These are phyloP conservation scores for Apotomis capreana DNA, from an alignment of 2,888 invertebrate genomes.

Conservation along the genomic window DNA sequence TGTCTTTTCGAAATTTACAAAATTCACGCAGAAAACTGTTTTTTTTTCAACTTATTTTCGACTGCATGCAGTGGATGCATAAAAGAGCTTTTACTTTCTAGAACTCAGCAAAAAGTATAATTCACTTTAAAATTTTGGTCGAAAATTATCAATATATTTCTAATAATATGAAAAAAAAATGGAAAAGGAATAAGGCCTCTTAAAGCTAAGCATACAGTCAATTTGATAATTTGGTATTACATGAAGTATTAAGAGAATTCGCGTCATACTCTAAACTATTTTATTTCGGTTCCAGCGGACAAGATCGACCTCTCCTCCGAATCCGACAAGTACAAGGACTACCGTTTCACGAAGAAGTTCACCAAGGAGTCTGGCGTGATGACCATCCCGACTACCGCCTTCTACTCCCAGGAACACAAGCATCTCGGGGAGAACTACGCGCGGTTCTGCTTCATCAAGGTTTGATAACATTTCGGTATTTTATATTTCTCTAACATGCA, in stretches of 20 bases:
- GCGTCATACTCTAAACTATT: not conserved
- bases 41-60: too few species aligned
- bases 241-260: not conserved
- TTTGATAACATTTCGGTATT: slow-evolving; percentile 41
- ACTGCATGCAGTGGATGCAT: too few species aligned
- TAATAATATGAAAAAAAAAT: too few species aligned
- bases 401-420: slow-evolving; percentile 93
- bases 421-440: slow-evolving; percentile 92
- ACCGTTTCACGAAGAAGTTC: slow-evolving; percentile 97
- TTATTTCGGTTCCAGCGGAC: slow-evolving; percentile 67
- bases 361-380: slow-evolving; percentile 95
- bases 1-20: too few species aligned
- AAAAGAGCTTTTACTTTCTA: too few species aligned
- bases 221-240: not conserved
- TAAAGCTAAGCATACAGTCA: too few species aligned
- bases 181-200: too few species aligned
- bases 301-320: slow-evolving; percentile 88
- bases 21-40: too few species aligned
- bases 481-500: not conserved
- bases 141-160: too few species aligned
- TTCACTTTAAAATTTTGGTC: too few species aligned
- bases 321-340: slow-evolving; percentile 90
- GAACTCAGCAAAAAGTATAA: too few species aligned
- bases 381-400: slow-evolving; percentile 97
- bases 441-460: slow-evolving; percentile 97